Evolutionary conservation across 2,888 invertebrate genomes (phyloP), one percentile per base, ranked within the genome.

Genomic region (Uloborus plumipes): DNA sequence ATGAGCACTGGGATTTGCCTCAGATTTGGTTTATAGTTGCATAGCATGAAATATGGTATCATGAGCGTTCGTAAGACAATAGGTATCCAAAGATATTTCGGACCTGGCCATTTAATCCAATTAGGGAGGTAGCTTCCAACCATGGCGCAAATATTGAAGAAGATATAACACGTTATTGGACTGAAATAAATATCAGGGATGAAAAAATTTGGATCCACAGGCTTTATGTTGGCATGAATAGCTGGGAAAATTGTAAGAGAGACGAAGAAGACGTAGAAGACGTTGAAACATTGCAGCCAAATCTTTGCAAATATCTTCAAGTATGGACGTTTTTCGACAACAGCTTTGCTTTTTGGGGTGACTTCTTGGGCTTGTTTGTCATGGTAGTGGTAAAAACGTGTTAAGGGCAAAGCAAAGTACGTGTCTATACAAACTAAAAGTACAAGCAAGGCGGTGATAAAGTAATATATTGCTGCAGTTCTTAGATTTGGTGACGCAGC

Each of bases 381-480:
- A 86, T 88, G 86, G 85, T 87, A 87, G 11, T 86, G 85, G 85
- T 87, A 89, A 86, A 88, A 89, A 18, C 85, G 77, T 90, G 95
- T 96, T 74, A 97, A 91, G 9, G 98, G 97, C 87, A 99, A 91
- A 18, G 95, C 95, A 89, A 98, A 98, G 90, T 98, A 99, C 0
- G 98, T 96, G 89, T 97, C 97, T 88, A 99, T 96, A 88, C 98
- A 98, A 1, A 95, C 91, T 64, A 98, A 91, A 58, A 99, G 91
- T 71, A 98, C 92, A 86, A 98, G 93, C 87, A 99, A 93, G 51
- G 99, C 98, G 0, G 95, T 94, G 84, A 97, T 94, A 90, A 99
- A 99, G 90, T 98, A 99, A 90, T 98, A 98, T 87, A 99, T 97
- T 64, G 98, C 98, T 0, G 97, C 93, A 6, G 96, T 96, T 74